Evolutionary conservation across 2,797 vertebrate genomes (phyloP), one percentile per base, ranked within the genome.

Genomic region (Sebastes itinus): DNA sequence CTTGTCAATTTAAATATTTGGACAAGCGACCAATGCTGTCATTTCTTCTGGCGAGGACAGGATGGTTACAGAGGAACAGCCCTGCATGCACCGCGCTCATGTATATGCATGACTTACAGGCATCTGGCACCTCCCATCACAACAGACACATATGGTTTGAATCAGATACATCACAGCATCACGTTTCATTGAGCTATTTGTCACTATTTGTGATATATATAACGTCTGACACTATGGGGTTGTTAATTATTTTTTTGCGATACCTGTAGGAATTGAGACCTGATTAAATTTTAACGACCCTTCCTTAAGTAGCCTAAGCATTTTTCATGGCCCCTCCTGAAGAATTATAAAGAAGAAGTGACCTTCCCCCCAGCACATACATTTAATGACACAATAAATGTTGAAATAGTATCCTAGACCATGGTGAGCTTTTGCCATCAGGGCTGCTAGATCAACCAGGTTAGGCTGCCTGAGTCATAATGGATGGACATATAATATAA

Each of bases 331-430:
- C 78, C 70, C 60, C 78, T 85, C 70, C 73, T 78, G 73, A 78
- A 74, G 79, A 82, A 73, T 49, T 88, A 61, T 78, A 7, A 83
- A 86, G 80, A 88, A 71, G 76, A 33, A 74, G 42, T 85, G 81
- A 91, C 89, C 89, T 91, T 90, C 81, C 89, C 81, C 67, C 13
- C 2, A 80, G 88, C 79, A 83, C 81, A 86, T 89, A 84, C 64
- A 91, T 90, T 87, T 93, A 92, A 92, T 91, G 82, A 87, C 66
- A 70, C 62, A 88, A 87, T 93, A 89, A 92, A 90, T 85, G 80
- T 83, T 91, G 82, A 91, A 91, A 89, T 86, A 81, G 77, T 87
- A 80, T 84, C 72, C 68, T 58, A 62, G 78, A 78, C 85, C 72
- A 77, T 14, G 12, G 80, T 79, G 62, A 75, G 61, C 65, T 83